Evolutionary conservation across 2,113 vertebrate genomes (phyloP), one percentile per base, ranked within the genome.

Genomic region (Phaetusa simplex): DNA sequence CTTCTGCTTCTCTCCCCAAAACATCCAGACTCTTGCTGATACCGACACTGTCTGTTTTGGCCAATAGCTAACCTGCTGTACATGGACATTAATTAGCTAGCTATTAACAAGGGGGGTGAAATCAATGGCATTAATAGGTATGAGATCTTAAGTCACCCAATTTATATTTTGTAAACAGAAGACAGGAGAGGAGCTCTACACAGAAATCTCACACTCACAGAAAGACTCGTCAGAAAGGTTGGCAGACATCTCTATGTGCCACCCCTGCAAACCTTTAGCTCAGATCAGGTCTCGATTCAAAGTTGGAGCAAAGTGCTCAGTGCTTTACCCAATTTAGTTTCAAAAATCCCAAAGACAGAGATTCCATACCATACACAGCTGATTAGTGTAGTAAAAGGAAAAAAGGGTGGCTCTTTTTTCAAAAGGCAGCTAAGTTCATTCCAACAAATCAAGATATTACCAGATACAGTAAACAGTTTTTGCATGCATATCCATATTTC

Each of bases 401-500:
- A 40, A 69, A 24, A 49, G 14, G 18, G 61, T 23, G 61, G 74
- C 29, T 90, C 70, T 15, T 85, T 36, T 62, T 61, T 38, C 73
- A 62, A 38, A 67, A 34, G 24, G 27, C 13, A 85, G 43, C 40
- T 10, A 4, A 58, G 12, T 29, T 66, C 86, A 86, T 50, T 49
- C n/a, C 88, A 79, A 40, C 38, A 64, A n/a, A 62, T 14, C 14
- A 49, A 49, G 19, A 23, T 0, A 22, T 3, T 21, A 59, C 9
- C 3, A 20, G 50, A 27, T 0, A 14, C 0, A 29, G n/a, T 2
- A 8, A 50, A 34, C 11, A 64, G 16, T 26, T 30, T 19, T 13
- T 38, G 26, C 64, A 9, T 1, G 21, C 50, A 9, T 29, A 43
- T 26, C 50, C 47, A 0, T 23, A 1, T 7, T 3, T 12, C 29